Base-by-base conservation (phyloP, 2,888 invertebrate genomes). In the Eledona agricola region DNA sequence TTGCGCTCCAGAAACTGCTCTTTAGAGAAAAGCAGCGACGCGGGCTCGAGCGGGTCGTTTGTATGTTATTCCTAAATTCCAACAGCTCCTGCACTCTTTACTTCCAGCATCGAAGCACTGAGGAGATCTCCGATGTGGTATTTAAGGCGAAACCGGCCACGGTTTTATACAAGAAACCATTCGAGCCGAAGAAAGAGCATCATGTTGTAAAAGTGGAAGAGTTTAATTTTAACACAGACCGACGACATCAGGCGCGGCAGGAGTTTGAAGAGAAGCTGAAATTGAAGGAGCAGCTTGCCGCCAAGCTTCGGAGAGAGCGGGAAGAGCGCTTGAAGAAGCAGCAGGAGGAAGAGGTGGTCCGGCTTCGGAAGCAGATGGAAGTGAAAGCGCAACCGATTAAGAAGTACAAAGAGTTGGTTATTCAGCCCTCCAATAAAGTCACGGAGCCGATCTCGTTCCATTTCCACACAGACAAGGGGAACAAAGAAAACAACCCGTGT, bases 361-460 rank as follows among this genome's bases (percentile, higher is more conserved):
- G 77, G 53, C 43, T 85, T n/a, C 78, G 87, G 19, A 80, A 82
- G 31, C 79, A 80, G 63, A 67, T 81, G 6, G 82, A 85, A 29
- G 79, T 82, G 55, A 85, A 84, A 70, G 84, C 88, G 0, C 81
- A 82, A 59, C 87, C 88, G 1, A 79, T 84, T 35, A 81, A 82
- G 7, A 72, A 73, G 4, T 77, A 76, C 49, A 78, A 79, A 51
- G 78, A 79, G 5, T 72, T 84, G 59, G 64, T 79, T 11, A 77
- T 83, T 6, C 74, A 80, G 38, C 82, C 79, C 43, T 81, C 83
- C 1, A 78, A 77, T 28, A 79, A 79, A 2, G 65, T 87, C 1
- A 89, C 89, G 1, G 77, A 80, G 9, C 86, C 89, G 0, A 78
- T 83, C 42, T 86, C 86, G 52, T 87, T 88, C 0, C 79, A 78